phyloP scores from a whole-genome alignment of 2,113 vertebrate species.

The Oxyura jamaicensis region DNA sequence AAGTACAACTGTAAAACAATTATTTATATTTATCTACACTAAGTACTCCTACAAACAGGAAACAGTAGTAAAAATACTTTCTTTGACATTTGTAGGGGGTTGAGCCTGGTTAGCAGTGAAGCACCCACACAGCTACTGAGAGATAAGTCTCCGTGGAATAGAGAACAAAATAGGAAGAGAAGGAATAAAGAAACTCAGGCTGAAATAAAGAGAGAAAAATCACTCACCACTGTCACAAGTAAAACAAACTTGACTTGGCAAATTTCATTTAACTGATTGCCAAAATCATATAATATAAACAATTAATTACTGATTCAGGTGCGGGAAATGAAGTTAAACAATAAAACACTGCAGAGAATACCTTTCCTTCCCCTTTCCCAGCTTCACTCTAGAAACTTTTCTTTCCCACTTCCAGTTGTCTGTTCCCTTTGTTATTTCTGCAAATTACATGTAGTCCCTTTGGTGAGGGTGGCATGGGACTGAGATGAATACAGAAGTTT shows the following conservation, averaged over 20 bases:
- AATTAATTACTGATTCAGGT: not conserved
- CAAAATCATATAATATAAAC: not conserved
- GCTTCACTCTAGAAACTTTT: not conserved
- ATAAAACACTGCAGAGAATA: not conserved
- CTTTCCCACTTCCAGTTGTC: accelerated
- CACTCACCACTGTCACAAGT: not conserved
- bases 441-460: not conserved
- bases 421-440: not conserved
- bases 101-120: not conserved
- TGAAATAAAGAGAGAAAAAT: not conserved
- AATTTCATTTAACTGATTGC: not conserved
- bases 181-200: not conserved
- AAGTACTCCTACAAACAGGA: not conserved
- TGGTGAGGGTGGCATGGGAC: not conserved
- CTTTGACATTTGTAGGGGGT: not conserved
- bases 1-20: not conserved
- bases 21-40: not conserved
- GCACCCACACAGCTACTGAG: not conserved
- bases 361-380: not conserved
- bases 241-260: not conserved
- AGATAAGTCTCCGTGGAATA: not conserved
- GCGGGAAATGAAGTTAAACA: not conserved
- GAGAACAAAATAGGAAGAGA: not conserved
- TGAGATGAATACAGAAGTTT: not conserved
- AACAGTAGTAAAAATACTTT: not conserved